Base-by-base conservation (phyloP, 2,113 vertebrate genomes). In the Ammospiza caudacuta region DNA sequence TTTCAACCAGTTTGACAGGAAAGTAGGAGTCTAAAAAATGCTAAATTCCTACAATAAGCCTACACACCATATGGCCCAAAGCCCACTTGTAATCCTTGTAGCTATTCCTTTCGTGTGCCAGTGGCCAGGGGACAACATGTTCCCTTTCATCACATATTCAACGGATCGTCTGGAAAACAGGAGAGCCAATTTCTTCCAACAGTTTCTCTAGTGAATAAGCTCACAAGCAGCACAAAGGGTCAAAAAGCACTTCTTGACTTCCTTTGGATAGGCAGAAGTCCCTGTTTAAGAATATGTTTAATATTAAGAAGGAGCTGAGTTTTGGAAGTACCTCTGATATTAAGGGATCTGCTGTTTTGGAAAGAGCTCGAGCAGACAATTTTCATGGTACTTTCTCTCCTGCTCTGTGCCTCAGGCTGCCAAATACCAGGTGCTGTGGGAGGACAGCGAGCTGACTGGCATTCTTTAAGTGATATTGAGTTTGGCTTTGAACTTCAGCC, bases 51-150 rank as follows among this genome's bases (percentile, higher is more conserved):
- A 86, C 88, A 92, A 86, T 92, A 92, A 94, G 92, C 95, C 96
- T 96, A 96, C 96, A 88, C 68, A 92, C 94, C 94, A 88, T 95
- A 96, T 96, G 96, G 88, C 75, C 63, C 79, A 73, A 79, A 93
- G 94, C 92, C 92, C 92, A 70, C 72, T 33, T 66, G 29, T 76
- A 91, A 87, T 92, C 85, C 75, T 85, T 94, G 75, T 57, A 94
- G 79, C 75, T 87, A 73, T 83, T 92, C 70, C 88, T 95, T 95
- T 79, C 3, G 0, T 69, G 51, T 94, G 67, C 85, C 85, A 88
- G 82, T 90, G 94, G 83, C 96, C 88, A 37, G 85, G 82, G 94
- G 85, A 92, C 88, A 96, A 90, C 67, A 39, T 80, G 51, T 86
- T 95, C 83, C 64, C 63, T 93, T 90, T 91, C 70, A 72, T 90